These are phyloP conservation scores for Esperia sulphurella DNA, from an alignment of 2,888 invertebrate genomes.

Conservation along the genomic window DNA sequence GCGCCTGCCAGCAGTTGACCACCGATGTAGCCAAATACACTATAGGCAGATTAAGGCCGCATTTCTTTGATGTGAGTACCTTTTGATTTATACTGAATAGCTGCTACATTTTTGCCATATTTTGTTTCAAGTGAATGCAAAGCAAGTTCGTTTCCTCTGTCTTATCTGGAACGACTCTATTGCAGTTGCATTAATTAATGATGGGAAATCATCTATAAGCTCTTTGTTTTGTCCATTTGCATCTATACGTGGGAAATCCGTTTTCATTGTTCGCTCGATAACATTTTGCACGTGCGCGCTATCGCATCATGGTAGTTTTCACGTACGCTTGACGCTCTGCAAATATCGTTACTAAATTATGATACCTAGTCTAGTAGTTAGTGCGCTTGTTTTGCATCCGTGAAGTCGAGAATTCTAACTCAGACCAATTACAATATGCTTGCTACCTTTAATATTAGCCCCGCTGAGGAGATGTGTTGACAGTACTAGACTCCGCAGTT, in stretches of 20 bases:
- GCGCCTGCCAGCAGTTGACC: slow-evolving; percentile 89
- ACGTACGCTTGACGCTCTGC: slow-evolving; percentile 4
- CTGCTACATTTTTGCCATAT: too few species aligned
- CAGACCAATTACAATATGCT: too few species aligned
- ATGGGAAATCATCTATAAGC: too few species aligned
- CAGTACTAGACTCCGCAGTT: too few species aligned
- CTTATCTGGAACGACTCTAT: neutral
- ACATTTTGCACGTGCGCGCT: slow-evolving; percentile 2
- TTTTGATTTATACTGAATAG: neutral
- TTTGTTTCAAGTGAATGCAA: too few species aligned
- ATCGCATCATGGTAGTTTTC: slow-evolving; percentile 4
- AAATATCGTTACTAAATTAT: neutral
- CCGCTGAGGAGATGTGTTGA: too few species aligned
- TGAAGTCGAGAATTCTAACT: too few species aligned
- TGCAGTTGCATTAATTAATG: too few species aligned
- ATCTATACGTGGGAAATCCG: neutral
- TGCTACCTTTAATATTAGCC: too few species aligned
- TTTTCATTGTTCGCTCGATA: slow-evolving; percentile 1
- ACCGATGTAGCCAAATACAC: slow-evolving; percentile 97
- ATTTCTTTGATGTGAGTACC: slow-evolving; percentile 88
- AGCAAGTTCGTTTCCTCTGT: slow-evolving; percentile 1
- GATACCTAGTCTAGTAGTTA: too few species aligned
- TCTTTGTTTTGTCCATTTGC: neutral
- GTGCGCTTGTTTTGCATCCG: too few species aligned
- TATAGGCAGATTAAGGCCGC: slow-evolving; percentile 95